Evolutionary conservation across 2,113 vertebrate species (phyloP).

Genomic region (Geococcyx californianus): DNA sequence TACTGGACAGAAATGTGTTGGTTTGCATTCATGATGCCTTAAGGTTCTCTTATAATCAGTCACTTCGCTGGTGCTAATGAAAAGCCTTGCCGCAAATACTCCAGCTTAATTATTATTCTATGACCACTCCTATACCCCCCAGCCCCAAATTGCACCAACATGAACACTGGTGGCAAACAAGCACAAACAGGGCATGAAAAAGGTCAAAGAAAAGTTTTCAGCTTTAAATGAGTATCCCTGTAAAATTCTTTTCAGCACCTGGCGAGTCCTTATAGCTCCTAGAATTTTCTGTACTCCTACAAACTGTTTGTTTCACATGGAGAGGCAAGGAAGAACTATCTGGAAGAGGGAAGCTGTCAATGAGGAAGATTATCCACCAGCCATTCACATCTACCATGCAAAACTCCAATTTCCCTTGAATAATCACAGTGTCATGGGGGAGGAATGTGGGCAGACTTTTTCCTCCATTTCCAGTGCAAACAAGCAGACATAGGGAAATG

Average conservation of each 20-base stretch:
- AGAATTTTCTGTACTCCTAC: not conserved
- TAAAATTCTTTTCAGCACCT: not conserved
- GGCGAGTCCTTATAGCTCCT: not conserved
- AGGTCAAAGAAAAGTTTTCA: conserved; percentile 48
- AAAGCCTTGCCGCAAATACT: conserved; percentile 36
- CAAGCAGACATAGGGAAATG: not conserved
- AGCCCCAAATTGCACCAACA: conserved; percentile 51
- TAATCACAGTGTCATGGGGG: fast-evolving
- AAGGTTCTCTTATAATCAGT: conserved; percentile 32
- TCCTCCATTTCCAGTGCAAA: not conserved
- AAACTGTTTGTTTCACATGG: not conserved
- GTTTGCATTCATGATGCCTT: conserved; percentile 44
- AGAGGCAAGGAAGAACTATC: not conserved
- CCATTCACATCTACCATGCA: fast-evolving
- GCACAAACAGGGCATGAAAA: conserved; percentile 32
- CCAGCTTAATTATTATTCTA: conserved; percentile 26
- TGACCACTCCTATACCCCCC: conserved; percentile 49
- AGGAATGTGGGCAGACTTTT: not conserved
- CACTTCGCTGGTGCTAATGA: conserved; percentile 42
- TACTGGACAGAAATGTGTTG: conserved; percentile 51
- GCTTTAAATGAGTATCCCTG: not conserved
- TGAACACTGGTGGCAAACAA: conserved; percentile 20
- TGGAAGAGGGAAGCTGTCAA: not conserved
- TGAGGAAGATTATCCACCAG: not conserved
- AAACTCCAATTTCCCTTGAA: not conserved